A percentile compares a stretch with the other conserved stretches of the same genome.
Conservation (phyloP, 2,113 vertebrate genomes). For the Neotoma lepida region DNA sequence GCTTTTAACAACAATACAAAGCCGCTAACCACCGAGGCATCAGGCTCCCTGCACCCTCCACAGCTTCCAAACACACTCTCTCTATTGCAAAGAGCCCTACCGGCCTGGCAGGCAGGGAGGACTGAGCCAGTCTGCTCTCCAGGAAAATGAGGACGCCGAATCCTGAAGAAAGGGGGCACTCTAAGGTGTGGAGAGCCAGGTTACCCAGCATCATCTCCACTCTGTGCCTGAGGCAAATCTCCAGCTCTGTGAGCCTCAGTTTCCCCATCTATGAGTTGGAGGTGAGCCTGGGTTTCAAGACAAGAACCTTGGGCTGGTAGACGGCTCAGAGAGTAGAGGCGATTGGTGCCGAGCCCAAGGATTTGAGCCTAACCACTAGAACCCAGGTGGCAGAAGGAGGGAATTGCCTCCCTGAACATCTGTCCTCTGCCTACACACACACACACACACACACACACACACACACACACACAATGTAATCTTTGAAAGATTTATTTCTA, state of each 20-base stretch:
- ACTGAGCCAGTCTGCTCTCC: background rate
- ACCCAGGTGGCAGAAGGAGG: background rate
- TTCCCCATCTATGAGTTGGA: background rate
- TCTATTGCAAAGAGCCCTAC: background rate
- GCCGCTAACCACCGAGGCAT: background rate
- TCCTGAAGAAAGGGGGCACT: background rate
- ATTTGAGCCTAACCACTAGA: background rate
- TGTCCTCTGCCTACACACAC: background rate
- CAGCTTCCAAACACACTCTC: background rate
- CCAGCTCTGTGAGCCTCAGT: background rate
- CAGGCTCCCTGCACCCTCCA: background rate
- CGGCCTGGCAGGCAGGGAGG: background rate
- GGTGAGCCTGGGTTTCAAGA: background rate
- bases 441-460: background rate
- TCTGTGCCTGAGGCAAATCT: accelerated
- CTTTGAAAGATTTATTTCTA: background rate
- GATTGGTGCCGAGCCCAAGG: background rate
- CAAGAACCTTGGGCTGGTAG: background rate
- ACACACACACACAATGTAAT: background rate
- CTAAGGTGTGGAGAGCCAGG: background rate
- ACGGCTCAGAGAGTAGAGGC: background rate
- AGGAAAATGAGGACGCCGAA: background rate
- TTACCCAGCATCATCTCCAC: background rate
- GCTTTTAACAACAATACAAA: background rate
- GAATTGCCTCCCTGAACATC: background rate